Evolutionary conservation across 2,113 vertebrate genomes (phyloP), one percentile per base, ranked within the genome.

Genomic region (Verasper variegatus): DNA sequence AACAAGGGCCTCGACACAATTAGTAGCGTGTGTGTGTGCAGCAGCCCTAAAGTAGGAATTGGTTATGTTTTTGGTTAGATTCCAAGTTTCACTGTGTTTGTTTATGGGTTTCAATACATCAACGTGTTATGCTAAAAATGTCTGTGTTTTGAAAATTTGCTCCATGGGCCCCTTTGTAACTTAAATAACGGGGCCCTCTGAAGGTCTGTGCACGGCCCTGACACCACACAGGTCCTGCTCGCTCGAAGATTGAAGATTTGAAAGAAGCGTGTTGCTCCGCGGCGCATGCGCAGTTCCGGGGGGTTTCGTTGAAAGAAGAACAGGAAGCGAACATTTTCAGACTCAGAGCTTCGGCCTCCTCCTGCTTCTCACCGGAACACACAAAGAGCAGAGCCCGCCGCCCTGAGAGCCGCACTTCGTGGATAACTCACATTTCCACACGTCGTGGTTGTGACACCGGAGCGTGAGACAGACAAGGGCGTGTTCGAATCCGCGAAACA

Each of bases 401-500:
- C 11, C 57, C 35, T 0, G 14, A 62, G 52, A 35, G 2, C 31
- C 17, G 4, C 31, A 0, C 0, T 54, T 70, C 73, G 45, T n/a
- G 14, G 12, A 51, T 1, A 18, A 21, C 15, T n/a, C 18, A 4
- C 2, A 58, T 45, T 40, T 61, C 4, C 56, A 21, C 47, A 49
- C 54, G 15, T 45, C 9, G 51, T 23, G 18, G 26, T 27, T 17
- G 57, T 52, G 68, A 4, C 18, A 62, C 24, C 68, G 21, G 61
- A 71, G 68, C 31, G 20, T 14, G 68, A 87, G 67, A 71, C 47
- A 62, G 18, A 51, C 51, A 9, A 87, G 93, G 93, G 92, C 89
- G 92, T 91, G 91, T 92, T 89, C 86, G 74, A 82, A 56, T 88
- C 74, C 68, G 65, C 63, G 80, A 45, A 57, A 68, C 76, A 71